Base-by-base conservation (phyloP, 2,113 vertebrate species). In the Gadus macrocephalus region DNA sequence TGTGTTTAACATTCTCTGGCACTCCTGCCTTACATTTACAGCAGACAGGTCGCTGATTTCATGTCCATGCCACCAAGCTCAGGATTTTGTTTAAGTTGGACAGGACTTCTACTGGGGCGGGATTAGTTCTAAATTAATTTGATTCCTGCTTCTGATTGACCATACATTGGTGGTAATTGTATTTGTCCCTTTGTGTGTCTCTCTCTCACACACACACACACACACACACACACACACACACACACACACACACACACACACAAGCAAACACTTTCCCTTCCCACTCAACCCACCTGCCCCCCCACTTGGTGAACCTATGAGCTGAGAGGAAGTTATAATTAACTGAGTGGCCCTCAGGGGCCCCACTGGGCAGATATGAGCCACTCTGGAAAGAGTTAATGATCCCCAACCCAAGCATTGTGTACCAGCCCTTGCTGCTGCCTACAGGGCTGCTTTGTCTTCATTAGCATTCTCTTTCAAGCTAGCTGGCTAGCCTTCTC, bases 321-420 rank as follows among this genome's bases (percentile, higher is more conserved):
- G 71, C 73, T 60, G 69, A 75, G 71, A 28, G 58, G 49, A 72
- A 55, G 65, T 73, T 82, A 84, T 86, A 85, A 85, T 85, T 86
- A 87, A 79, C 42, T n/a, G 0, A 49, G 15, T n/a, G 68, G 56
- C 80, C 83, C 79, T 76, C 59, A 7, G 79, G 79, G 79, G 15
- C 55, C 76, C 61, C 73, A 56, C 58, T 69, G 62, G 72, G 76
- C 73, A 20, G 55, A 73, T 61, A 76, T 80, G 79, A 82, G 81
- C 77, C 81, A 66, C 66, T 66, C 55, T 66, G 67, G 78, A 80
- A 71, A 68, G 67, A 79, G 86, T 83, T 78, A 85, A 85, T 80
- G 79, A 85, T 80, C 82, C 82, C 78, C 77, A 79, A 71, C 66
- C 53, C 28, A 27, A 55, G 67, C 69, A 73, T 75, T 78, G 77